Percentiles rank a stretch among this genome's conserved stretches.
These are phyloP conservation scores for Chymomyza fuscimana DNA, from an alignment of 2,888 invertebrate species.

Conservation along the genomic window DNA sequence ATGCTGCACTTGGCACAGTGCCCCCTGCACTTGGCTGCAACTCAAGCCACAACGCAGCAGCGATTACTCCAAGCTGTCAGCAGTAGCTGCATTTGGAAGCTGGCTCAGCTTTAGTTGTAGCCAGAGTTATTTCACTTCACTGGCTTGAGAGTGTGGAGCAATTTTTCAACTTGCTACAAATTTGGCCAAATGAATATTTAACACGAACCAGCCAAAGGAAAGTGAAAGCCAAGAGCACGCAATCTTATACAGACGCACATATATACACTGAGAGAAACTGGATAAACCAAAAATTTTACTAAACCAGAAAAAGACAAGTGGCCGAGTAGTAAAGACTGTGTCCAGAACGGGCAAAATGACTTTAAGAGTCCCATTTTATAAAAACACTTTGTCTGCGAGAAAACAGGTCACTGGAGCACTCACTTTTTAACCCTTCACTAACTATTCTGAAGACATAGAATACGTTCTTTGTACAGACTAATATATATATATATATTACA, in stretches of 20 bases:
- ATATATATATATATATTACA: too few relatives aligned
- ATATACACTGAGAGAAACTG: not conserved
- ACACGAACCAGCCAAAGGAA: slow-evolving; percentile 27
- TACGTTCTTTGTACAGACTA: too few relatives aligned
- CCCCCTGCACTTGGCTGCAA: not conserved
- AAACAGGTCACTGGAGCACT: too few relatives aligned
- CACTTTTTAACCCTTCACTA: too few relatives aligned
- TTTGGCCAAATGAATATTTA: slow-evolving; percentile 62
- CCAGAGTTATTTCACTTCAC: not conserved
- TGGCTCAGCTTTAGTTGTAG: not conserved
- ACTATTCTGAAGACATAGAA: too few relatives aligned
- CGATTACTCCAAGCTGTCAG: slow-evolving; percentile 45
- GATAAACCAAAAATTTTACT: not conserved
- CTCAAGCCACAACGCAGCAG: not conserved
- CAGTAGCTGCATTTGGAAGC: slow-evolving; percentile 16
- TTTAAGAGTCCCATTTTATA: too few relatives aligned
- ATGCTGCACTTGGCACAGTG: not conserved
- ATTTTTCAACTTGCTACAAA: slow-evolving; percentile 56
- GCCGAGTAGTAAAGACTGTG: too few relatives aligned
- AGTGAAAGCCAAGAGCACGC: slow-evolving; percentile 4
- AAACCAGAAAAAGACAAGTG: too few relatives aligned
- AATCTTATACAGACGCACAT: slow-evolving; percentile 2
- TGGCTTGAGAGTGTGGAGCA: slow-evolving; percentile 27
- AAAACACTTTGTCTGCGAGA: too few relatives aligned
- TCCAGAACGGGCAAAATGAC: too few relatives aligned